phyloP scores from a whole-genome alignment of 2,888 invertebrate genomes.

The Phrixothrix hirtus region DNA sequence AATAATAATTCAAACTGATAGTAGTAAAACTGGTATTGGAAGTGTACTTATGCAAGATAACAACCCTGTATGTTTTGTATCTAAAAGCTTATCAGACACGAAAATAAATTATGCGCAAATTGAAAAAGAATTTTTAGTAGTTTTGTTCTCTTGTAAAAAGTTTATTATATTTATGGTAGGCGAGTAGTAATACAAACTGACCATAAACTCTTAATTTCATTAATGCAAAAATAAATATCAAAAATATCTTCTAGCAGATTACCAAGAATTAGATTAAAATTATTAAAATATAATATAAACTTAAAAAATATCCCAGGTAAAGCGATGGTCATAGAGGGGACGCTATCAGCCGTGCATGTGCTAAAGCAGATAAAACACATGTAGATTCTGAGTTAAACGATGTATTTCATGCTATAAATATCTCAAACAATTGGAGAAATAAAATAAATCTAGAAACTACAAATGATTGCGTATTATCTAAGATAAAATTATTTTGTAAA shows the following conservation, averaged over 20 bases:
- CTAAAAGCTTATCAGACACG: constrained; percentile 5
- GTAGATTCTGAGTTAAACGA: not conserved
- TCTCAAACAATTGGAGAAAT: too few species aligned
- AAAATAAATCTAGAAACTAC: too few species aligned
- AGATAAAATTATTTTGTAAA: too few species aligned
- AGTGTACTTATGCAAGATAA: too few species aligned
- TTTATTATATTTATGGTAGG: constrained; percentile 17
- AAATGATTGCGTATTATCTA: not conserved
- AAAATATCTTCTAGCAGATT: not conserved
- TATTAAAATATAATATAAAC: too few species aligned
- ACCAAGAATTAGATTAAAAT: constrained; percentile 7
- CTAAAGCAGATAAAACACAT: not conserved
- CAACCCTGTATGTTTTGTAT: constrained; percentile 12
- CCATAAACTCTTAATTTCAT: constrained; percentile 2
- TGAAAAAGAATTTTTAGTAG: constrained; percentile 8
- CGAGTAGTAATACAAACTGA: too few species aligned
- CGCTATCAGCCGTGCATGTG: not conserved
- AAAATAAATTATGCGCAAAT: constrained; percentile 17
- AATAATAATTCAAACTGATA: too few species aligned
- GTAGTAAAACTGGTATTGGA: too few species aligned
- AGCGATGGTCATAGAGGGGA: constrained; percentile 13
- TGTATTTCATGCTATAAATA: not conserved
- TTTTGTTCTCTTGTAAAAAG: too few species aligned
- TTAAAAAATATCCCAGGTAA: constrained; percentile 19
- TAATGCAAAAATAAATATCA: constrained; percentile 6